phyloP scores from a whole-genome alignment of 2,888 invertebrate species.

The Dryococelus australis region DNA sequence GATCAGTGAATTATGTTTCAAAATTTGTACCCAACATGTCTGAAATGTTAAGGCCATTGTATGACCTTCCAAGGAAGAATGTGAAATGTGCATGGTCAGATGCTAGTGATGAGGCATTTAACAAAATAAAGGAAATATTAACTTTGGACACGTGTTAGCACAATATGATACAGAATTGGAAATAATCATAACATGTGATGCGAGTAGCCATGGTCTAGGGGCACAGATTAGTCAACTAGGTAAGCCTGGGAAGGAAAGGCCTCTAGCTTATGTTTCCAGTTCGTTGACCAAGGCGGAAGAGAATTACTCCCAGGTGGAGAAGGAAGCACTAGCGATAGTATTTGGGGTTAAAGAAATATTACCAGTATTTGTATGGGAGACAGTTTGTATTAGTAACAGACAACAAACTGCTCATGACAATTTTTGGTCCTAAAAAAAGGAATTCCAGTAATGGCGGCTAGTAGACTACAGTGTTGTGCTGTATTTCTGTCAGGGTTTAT shows the following conservation, averaged over 20 bases:
- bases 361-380: neutral
- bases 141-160: neutral
- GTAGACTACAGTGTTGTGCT: too few species aligned
- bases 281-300: neutral
- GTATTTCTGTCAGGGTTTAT: too few species aligned
- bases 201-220: neutral
- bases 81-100: neutral
- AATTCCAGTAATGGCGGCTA: neutral
- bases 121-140: neutral
- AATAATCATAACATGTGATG: constrained; percentile 5
- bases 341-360: neutral
- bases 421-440: neutral
- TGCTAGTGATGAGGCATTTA: neutral
- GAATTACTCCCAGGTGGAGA: neutral
- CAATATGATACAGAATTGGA: neutral
- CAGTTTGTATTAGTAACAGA: neutral
- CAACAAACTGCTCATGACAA: neutral
- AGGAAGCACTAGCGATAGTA: neutral
- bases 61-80: neutral
- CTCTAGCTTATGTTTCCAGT: neutral
- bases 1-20: neutral
- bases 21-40: neutral
- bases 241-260: too few species aligned
- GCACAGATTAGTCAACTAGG: neutral
- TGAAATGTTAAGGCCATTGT: neutral